Conservation (phyloP, 1,140 invertebrate species). For the Zophobas morio region DNA sequence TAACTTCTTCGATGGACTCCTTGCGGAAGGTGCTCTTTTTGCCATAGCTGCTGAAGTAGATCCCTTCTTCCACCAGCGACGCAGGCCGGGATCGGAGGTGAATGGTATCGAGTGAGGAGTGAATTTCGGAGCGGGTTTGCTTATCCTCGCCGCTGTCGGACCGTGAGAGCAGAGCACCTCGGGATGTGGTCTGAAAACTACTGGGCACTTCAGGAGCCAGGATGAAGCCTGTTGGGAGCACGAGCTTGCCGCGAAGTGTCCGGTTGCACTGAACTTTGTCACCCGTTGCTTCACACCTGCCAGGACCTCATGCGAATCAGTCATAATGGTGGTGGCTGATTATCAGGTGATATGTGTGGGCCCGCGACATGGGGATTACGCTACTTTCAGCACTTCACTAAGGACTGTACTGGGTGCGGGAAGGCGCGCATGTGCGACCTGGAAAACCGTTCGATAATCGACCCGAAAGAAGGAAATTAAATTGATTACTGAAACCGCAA, state of each 20-base stretch:
- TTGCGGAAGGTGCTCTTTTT: conserved; percentile 51
- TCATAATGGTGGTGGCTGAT: conserved; percentile 59
- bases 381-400: conserved; percentile 28
- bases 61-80: conserved; percentile 50
- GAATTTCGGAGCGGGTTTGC: conserved; percentile 49
- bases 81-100: conserved; percentile 44
- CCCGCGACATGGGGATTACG: conserved; percentile 60
- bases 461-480: conserved; percentile 45
- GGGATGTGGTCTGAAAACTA: conserved; percentile 54
- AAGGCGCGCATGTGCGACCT: conserved; percentile 51
- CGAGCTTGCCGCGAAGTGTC: conserved; percentile 52
- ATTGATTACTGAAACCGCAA: conserved; percentile 47
- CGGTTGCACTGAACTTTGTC: conserved; percentile 43
- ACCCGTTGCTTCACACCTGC: conserved; percentile 47
- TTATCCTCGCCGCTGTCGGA: conserved; percentile 56
- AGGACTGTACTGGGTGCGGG: conserved; percentile 49
- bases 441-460: conserved; percentile 58
- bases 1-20: conserved; percentile 46
- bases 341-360: conserved; percentile 55
- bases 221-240: conserved; percentile 53
- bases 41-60: conserved; percentile 51
- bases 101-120: conserved; percentile 54
- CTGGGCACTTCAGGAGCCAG: conserved; percentile 62
- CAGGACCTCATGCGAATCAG: conserved; percentile 55
- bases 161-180: conserved; percentile 52